A percentile compares a stretch with the other conserved stretches of the same genome.
These are phyloP conservation scores for Cheilosia vernalis DNA, from an alignment of 2,888 invertebrate species.

Conservation along the genomic window DNA sequence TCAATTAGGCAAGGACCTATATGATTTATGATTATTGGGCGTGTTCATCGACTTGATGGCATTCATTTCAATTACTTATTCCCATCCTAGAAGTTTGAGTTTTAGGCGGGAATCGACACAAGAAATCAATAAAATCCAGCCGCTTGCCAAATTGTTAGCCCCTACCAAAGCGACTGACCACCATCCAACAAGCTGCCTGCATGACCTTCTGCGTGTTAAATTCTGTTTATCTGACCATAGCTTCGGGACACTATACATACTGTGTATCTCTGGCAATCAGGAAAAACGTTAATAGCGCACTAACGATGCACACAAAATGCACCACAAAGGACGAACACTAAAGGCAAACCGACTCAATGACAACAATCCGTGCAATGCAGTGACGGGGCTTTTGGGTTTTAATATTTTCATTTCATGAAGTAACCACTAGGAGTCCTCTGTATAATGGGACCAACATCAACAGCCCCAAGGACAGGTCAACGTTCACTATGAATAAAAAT, in stretches of 20 bases:
- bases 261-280: constrained; percentile 53
- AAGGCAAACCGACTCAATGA: constrained; percentile 38
- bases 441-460: constrained; percentile 3
- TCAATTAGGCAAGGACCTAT: constrained; percentile 59
- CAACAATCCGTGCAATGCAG: constrained; percentile 47
- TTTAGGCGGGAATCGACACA: background rate
- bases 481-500: constrained; percentile 3
- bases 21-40: constrained; percentile 64
- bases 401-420: constrained; percentile 65
- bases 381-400: constrained; percentile 25
- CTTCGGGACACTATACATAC: constrained; percentile 40
- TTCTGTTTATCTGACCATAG: constrained; percentile 58
- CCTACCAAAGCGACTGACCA: constrained; percentile 47
- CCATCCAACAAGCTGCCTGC: constrained; percentile 37
- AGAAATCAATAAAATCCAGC: constrained; percentile 52
- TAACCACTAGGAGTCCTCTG: constrained; percentile 22
- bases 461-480: constrained; percentile 25
- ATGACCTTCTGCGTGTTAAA: constrained; percentile 65
- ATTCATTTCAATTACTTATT: constrained; percentile 50
- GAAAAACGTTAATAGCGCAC: constrained; percentile 51
- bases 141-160: constrained; percentile 13
- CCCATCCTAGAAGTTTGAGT: constrained; percentile 5
- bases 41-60: constrained; percentile 34
- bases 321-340: constrained; percentile 53
- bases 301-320: constrained; percentile 54